Evolutionary conservation across 2,797 vertebrate species (phyloP), one percentile per base, ranked within the genome.

Genomic region (Pelochelys cantorii): DNA sequence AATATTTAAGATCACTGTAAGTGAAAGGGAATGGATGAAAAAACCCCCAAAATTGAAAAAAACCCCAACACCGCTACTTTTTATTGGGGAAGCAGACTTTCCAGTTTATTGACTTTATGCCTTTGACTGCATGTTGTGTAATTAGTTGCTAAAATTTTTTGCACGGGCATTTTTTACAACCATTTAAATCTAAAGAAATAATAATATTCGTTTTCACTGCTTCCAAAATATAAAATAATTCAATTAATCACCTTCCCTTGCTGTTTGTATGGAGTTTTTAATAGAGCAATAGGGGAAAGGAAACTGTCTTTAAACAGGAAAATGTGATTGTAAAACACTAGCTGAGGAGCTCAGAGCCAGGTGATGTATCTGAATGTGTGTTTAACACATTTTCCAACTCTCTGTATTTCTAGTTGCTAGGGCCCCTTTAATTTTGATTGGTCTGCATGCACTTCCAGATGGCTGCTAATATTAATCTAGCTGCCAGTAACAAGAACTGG

Each of bases 1-100:
- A 80, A 60, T 10, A 82, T 5, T 89, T 59, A 81, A 60, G n/a
- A 62, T 3, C 54, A 13, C 2, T 85, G 5, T 55, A 84, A 81
- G 0, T 56, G 15, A 29, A 86, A 85, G 83, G 54, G 4, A 74
- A 2, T 37, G 13, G 62, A 81, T 17, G 11, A 5, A 0, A 0
- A 74, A 85, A 94, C 81, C 13, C 57, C 2, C 17, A 48, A 48
- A 48, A 48, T 48, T 8, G 8, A 48, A 48, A 48, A 48, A 48
- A 48, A 48, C 8, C 42, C 42, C 42, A 48, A 48, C 42, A 48
- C 42, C 8, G 42, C 8, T 71, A 0, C 18, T 74, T 83, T 48
- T 54, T 74, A 25, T 56, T n/a, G 18, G 17, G n/a, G 9, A 7
- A n/a, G 31, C 17, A 8, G n/a, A 37, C 11, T 27, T 14, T 31